phyloP scores from a whole-genome alignment of 2,113 vertebrate genomes.

The Oenanthe melanoleuca region DNA sequence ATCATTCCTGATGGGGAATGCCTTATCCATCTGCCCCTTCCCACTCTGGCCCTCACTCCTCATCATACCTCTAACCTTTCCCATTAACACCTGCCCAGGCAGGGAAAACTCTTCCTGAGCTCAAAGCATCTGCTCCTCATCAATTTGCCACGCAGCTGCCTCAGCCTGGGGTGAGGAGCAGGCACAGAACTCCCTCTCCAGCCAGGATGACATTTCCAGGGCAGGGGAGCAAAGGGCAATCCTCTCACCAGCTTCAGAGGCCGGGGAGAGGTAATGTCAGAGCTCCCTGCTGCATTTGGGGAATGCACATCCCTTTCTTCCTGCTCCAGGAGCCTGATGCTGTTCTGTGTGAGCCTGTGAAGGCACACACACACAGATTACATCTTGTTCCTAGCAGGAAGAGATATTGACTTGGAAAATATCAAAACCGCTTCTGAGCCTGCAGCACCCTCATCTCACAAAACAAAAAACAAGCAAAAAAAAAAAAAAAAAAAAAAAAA shows the following conservation, averaged over 20 bases:
- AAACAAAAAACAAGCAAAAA: neutral
- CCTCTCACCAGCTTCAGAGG: conserved; percentile 1
- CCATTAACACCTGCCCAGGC: conserved; percentile 4
- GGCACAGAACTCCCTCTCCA: conserved; percentile 32
- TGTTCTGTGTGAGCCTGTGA: neutral
- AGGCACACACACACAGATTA: neutral
- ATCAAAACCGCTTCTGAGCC: conserved; percentile 56
- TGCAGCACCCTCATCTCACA: conserved; percentile 7
- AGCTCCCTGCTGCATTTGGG: neutral
- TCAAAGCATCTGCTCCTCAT: conserved; percentile 68
- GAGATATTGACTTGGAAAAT: conserved; percentile 68
- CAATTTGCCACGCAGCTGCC: conserved; percentile 50
- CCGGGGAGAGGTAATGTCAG: neutral
- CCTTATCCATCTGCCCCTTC: neutral
- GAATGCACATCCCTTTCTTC: neutral
- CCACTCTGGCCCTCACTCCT: neutral
- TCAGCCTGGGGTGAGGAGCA: conserved; percentile 38
- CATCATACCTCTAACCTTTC: conserved; percentile 3
- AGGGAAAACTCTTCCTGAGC: conserved; percentile 58
- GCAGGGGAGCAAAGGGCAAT: conserved; percentile 52
- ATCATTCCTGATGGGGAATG: neutral
- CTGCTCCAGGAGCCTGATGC: neutral
- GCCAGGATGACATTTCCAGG: conserved; percentile 63
- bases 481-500: too few relatives aligned
- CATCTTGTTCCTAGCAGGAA: conserved; percentile 60